Evolutionary conservation across 2,888 invertebrate species (phyloP).

Genomic region (Odontothrips loti): DNA sequence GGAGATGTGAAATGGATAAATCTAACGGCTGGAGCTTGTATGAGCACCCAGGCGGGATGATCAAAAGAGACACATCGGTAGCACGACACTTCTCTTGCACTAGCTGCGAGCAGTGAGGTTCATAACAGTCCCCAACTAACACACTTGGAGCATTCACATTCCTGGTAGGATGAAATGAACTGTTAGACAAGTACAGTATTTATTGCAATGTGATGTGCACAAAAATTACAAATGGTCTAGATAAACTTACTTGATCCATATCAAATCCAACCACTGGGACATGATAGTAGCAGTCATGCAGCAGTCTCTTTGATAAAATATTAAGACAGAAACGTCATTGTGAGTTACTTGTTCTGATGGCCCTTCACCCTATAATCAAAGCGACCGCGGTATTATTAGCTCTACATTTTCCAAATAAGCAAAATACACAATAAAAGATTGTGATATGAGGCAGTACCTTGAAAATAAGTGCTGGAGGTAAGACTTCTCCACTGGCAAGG

Average conservation of each 20-base stretch:
- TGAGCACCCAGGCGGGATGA: not conserved
- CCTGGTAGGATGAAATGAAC: not conserved
- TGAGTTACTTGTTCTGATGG: not conserved
- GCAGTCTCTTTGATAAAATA: constrained; percentile 11
- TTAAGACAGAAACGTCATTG: not conserved
- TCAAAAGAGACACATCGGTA: not conserved
- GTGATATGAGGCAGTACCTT: constrained; percentile 38
- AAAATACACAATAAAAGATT: not conserved
- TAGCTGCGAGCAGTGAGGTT: not conserved
- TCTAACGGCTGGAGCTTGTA: not conserved
- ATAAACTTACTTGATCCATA: not conserved
- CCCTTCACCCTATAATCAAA: not conserved
- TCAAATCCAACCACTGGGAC: not conserved
- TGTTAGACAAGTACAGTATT: not conserved
- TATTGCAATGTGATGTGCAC: too few species aligned
- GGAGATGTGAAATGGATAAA: not conserved
- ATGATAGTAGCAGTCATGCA: not conserved
- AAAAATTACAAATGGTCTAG: not conserved
- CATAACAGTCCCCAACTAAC: not conserved
- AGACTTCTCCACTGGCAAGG: constrained; percentile 40
- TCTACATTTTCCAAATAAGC: not conserved
- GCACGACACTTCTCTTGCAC: not conserved
- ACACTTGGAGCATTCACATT: not conserved
- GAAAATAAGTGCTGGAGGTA: constrained; percentile 42
- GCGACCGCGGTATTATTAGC: not conserved